Evolutionary conservation across 2,888 invertebrate species (phyloP), one percentile per base, ranked within the genome.

Genomic region (Microctonus hyperodae): DNA sequence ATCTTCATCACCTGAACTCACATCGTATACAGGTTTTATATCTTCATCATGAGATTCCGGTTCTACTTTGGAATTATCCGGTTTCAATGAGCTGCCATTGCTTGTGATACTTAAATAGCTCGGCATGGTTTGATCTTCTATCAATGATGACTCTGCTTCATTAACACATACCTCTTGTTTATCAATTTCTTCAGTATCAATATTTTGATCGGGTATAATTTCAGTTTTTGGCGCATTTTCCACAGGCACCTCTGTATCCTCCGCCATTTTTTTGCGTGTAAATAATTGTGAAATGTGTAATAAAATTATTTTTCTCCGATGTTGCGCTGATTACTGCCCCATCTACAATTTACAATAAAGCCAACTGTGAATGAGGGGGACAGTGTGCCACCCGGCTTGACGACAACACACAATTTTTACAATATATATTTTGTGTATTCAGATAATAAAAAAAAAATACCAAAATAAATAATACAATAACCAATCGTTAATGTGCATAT

Each of bases 51-150:
- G 6, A 16, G 23, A 51, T 6, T 65, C 69, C 13, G 58, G 16
- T 48, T 58, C 58, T 11, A 50, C 51, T 23, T 67, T 73, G 13
- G 72, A 70, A 16, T 78, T 77, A 10, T 79, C 77, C 13, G 72
- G 75, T 28, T 68, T 75, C 7, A 77, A 75, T 0, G 74, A 72
- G 40, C 73, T 78, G 2, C 78, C 77, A 20, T 76, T 70, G 4
- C 76, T 76, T 2, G 65, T 61, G 7, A 72, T 55, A 33, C 70
- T 71, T 23, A 79, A 73, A 57, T 77, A 79, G 0, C 79, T 77
- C 11, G 80, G 80, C 81, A 80, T 81, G 64, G 81, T 80, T 64
- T 80, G 81, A 58, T 81, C 81, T 16, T 83, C 81, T 1, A 76
- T 69, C 76, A 79, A 72, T 58, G 67, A 70, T 22, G 70, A 65